Evolutionary conservation across 2,888 invertebrate species (phyloP).

Genomic region (Hanleya hanleyi): DNA sequence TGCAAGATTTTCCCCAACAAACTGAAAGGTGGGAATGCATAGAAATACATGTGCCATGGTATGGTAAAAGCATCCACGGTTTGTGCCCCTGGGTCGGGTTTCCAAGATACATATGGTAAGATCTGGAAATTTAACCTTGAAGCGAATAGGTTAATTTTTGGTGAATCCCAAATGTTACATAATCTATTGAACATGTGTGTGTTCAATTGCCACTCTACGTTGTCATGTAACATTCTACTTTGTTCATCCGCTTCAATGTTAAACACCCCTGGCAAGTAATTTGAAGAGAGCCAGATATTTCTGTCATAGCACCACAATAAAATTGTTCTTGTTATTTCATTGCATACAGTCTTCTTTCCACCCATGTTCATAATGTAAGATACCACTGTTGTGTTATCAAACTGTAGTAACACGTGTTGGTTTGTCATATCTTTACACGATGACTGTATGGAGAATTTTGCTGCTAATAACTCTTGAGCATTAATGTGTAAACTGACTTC

Average conservation of each 20-base stretch:
- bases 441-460: neutral
- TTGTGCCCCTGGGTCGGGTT: neutral
- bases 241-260: neutral
- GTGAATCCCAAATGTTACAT: neutral
- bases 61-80: neutral
- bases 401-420: neutral
- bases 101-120: conserved; percentile 6
- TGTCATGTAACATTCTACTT: neutral
- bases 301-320: neutral
- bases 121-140: neutral
- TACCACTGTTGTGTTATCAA: neutral
- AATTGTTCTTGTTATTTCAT: neutral
- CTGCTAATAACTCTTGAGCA: neutral
- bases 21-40: conserved; percentile 9
- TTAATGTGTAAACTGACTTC: neutral
- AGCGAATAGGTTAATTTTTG: neutral
- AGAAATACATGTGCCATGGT: neutral
- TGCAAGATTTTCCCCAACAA: conserved; percentile 9
- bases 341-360: neutral
- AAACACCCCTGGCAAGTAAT: neutral
- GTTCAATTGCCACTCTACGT: neutral
- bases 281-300: neutral
- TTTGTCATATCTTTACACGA: neutral
- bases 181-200: neutral
- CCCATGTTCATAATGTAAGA: neutral